These are phyloP conservation scores for Sesamia inferens DNA, from an alignment of 2,888 invertebrate species.

Conservation along the genomic window DNA sequence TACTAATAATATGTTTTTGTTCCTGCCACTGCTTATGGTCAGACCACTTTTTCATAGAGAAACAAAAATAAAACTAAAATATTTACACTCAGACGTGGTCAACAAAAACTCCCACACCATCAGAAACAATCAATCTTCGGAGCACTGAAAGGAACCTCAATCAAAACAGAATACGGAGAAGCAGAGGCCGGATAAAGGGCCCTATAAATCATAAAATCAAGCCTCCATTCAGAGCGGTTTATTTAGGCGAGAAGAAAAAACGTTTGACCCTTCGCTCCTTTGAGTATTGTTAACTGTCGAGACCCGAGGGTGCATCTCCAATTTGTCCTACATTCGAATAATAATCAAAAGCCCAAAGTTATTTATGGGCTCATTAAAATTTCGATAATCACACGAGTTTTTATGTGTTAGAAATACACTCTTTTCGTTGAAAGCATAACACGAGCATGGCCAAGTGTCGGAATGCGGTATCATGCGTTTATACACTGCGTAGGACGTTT, in stretches of 20 bases:
- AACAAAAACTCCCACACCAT: conserved; percentile 87
- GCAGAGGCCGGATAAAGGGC: conserved; percentile 85
- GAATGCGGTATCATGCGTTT: conserved; percentile 68
- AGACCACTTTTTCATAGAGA: conserved; percentile 65
- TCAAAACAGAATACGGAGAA: conserved; percentile 88
- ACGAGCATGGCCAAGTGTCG: conserved; percentile 51
- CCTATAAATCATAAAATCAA: conserved; percentile 90
- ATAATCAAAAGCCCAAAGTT: conserved; percentile 82
- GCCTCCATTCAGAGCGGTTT: conserved; percentile 86
- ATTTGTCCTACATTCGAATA: conserved; percentile 86
- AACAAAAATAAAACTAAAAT: conserved; percentile 81
- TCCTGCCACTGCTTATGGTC: conserved; percentile 63
- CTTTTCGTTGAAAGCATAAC: conserved; percentile 53
- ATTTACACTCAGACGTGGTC: conserved; percentile 84
- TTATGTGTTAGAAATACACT: conserved; percentile 59
- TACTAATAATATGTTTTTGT: conserved; percentile 57
- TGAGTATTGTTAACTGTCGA: conserved; percentile 77
- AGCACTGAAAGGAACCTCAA: conserved; percentile 87
- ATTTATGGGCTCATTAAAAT: conserved; percentile 88
- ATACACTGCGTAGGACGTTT: conserved; percentile 78
- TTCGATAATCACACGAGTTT: conserved; percentile 82
- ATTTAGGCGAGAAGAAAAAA: conserved; percentile 83
- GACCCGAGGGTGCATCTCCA: conserved; percentile 83
- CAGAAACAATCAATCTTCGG: conserved; percentile 89
- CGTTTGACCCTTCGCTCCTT: conserved; percentile 80